These are phyloP conservation scores for Uria aalge DNA, from an alignment of 2,113 vertebrate species.

Conservation along the genomic window DNA sequence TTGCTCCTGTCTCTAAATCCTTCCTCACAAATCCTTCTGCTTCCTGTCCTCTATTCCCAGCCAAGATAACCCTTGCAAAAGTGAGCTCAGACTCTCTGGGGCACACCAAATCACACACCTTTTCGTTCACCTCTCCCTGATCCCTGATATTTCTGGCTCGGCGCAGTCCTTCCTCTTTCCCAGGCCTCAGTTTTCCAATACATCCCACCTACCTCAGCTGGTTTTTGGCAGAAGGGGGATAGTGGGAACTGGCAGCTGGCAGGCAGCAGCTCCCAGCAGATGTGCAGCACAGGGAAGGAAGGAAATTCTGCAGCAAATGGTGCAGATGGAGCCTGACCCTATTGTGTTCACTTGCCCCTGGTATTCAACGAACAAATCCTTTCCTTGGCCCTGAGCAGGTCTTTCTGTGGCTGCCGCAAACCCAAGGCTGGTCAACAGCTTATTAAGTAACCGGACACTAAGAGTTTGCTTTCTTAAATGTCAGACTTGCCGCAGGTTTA, in stretches of 20 bases:
- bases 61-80: background rate
- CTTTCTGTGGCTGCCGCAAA: background rate
- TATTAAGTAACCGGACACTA: background rate
- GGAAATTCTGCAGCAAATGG: conserved; percentile 41
- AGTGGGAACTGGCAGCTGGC: conserved; percentile 29
- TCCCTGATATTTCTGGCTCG: background rate
- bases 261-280: conserved; percentile 34
- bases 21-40: background rate
- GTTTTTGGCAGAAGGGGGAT: background rate
- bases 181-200: background rate
- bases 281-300: background rate
- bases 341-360: conserved; percentile 26
- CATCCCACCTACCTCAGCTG: background rate
- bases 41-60: background rate
- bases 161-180: conserved; percentile 12
- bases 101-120: background rate
- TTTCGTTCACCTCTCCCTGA: conserved; percentile 24
- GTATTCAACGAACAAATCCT: background rate
- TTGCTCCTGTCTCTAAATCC: background rate
- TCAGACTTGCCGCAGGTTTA: background rate
- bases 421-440: background rate
- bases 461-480: background rate
- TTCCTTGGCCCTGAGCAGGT: background rate
- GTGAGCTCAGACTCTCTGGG: background rate
- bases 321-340: conserved; percentile 56